A percentile compares a stretch with the other conserved stretches of the same genome.
Evolutionary conservation across 2,797 vertebrate genomes (phyloP).

Genomic region (Diplodus sargus): DNA sequence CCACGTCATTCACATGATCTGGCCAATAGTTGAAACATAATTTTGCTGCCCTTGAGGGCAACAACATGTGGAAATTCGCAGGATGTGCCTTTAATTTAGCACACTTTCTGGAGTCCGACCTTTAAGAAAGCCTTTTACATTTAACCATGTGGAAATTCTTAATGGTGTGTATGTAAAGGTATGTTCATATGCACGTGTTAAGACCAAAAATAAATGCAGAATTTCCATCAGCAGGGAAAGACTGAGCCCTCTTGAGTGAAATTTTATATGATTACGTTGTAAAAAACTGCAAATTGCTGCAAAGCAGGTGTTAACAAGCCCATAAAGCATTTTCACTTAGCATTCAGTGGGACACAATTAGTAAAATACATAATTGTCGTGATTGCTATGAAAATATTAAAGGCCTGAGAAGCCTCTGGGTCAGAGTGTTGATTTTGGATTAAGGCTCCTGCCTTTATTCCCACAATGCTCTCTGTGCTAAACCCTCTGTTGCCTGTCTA

Average conservation of each 20-base stretch:
- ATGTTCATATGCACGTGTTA: slow-evolving; percentile 4
- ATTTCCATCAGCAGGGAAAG: slow-evolving; percentile 16
- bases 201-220: not conserved
- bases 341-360: slow-evolving; percentile 22
- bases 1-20: not conserved
- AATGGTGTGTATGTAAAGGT: slow-evolving; percentile 2
- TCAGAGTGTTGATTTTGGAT: slow-evolving; percentile 61
- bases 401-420: slow-evolving; percentile 18
- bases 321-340: slow-evolving; percentile 13
- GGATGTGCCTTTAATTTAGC: slow-evolving; percentile 4
- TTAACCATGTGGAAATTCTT: not conserved
- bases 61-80: not conserved
- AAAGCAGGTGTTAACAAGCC: slow-evolving; percentile 21
- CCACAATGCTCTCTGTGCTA: slow-evolving; percentile 29
- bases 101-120: not conserved
- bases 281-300: slow-evolving; percentile 14
- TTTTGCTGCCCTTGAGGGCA: not conserved
- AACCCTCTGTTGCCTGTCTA: slow-evolving; percentile 34
- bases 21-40: not conserved
- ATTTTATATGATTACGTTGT: slow-evolving; percentile 35
- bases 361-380: slow-evolving; percentile 15
- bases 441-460: slow-evolving; percentile 47
- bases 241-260: slow-evolving; percentile 18
- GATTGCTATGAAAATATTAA: slow-evolving; percentile 38
- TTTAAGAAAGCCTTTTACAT: not conserved